These are phyloP conservation scores for Esox masquinongy DNA, from an alignment of 2,797 vertebrate species.

Conservation along the genomic window DNA sequence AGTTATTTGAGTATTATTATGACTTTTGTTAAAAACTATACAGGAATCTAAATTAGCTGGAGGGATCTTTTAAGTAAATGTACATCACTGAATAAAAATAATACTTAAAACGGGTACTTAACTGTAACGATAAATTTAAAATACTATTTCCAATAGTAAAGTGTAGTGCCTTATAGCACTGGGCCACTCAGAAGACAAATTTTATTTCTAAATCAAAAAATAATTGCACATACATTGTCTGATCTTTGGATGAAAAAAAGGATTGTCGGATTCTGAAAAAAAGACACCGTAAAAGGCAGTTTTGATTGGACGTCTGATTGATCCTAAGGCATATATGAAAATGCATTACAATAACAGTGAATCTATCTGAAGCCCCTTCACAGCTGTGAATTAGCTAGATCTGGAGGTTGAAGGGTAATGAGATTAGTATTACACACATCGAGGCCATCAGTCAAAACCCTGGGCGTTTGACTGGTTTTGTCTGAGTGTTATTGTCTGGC, in stretches of 20 bases:
- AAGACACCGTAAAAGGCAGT: slow-evolving; percentile 11
- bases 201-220: too few relatives aligned
- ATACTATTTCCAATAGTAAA: too few relatives aligned
- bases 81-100: too few relatives aligned
- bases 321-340: slow-evolving; percentile 27
- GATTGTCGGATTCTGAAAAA: slow-evolving; percentile 12
- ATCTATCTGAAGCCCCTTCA: slow-evolving; percentile 23
- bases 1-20: too few relatives aligned
- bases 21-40: too few relatives aligned
- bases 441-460: slow-evolving; percentile 42
- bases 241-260: not conserved
- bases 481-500: slow-evolving; percentile 18
- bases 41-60: too few relatives aligned
- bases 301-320: slow-evolving; percentile 24
- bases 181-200: too few relatives aligned
- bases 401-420: slow-evolving; percentile 18
- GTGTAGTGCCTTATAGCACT: too few relatives aligned
- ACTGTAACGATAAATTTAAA: too few relatives aligned
- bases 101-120: too few relatives aligned
- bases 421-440: slow-evolving; percentile 12
- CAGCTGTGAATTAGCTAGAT: slow-evolving; percentile 27
- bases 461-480: slow-evolving; percentile 32
- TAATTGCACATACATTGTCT: too few relatives aligned
- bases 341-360: slow-evolving; percentile 18
- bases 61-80: too few relatives aligned